Conservation (phyloP, 1,140 invertebrate species). For the Acromyrmex echinatior region DNA sequence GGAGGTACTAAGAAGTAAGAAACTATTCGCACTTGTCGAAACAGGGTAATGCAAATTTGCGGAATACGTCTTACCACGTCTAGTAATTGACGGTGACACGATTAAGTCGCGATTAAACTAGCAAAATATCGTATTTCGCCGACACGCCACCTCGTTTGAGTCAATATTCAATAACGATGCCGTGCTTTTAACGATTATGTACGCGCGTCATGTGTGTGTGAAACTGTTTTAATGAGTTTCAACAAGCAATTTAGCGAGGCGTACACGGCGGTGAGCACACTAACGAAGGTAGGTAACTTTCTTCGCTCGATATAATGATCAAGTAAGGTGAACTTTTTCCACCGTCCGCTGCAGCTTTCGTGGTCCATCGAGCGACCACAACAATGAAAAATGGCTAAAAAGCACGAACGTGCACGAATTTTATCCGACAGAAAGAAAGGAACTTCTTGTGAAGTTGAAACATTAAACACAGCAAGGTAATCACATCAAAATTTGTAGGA, state of each 20-base stretch:
- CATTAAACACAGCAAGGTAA: slow-evolving; percentile 8
- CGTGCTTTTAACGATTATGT: slow-evolving; percentile 38
- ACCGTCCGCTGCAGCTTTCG: background rate
- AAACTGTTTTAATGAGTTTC: slow-evolving; percentile 59
- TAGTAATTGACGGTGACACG: slow-evolving; percentile 16
- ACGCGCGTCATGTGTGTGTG: slow-evolving; percentile 16
- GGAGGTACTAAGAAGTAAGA: background rate
- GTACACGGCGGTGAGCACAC: background rate
- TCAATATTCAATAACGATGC: slow-evolving; percentile 43
- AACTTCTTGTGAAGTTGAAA: slow-evolving; percentile 27
- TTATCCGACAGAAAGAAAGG: background rate
- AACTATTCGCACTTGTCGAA: background rate
- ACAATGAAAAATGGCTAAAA: slow-evolving; percentile 32
- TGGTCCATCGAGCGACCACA: slow-evolving; percentile 15
- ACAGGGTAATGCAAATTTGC: background rate
- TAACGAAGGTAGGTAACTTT: slow-evolving; percentile 47
- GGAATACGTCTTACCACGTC: slow-evolving; percentile 1
- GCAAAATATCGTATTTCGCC: slow-evolving; percentile 25
- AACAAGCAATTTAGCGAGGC: slow-evolving; percentile 32
- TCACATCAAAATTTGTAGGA: background rate
- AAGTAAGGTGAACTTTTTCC: slow-evolving; percentile 33
- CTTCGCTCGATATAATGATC: slow-evolving; percentile 43
- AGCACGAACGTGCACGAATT: background rate
- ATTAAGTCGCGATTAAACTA: slow-evolving; percentile 39
- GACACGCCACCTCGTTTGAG: slow-evolving; percentile 7